phyloP scores from a whole-genome alignment of 2,113 vertebrate genomes.

The Cyprinodon variegatus region DNA sequence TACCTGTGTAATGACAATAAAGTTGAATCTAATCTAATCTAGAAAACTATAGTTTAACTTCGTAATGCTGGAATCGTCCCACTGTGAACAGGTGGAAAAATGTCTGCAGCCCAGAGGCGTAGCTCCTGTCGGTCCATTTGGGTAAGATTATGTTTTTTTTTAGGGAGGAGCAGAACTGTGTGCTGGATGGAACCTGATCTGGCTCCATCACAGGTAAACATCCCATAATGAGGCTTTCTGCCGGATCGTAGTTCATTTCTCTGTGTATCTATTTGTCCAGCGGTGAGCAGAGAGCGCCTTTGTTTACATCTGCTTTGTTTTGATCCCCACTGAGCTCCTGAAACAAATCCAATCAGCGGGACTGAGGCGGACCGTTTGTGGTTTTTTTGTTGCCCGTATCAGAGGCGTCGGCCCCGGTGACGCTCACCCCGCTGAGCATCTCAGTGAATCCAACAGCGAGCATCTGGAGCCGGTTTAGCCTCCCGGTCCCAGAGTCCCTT shows the following conservation, averaged over 20 bases:
- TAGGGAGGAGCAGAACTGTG: no score
- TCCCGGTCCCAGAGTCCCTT: conserved; percentile 64
- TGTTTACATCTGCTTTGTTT: conserved; percentile 53
- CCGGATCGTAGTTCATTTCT: conserved; percentile 3
- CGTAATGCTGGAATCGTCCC: no score
- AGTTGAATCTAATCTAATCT: no score
- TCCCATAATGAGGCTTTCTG: not conserved
- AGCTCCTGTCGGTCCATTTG: no score
- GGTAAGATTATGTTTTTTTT: no score
- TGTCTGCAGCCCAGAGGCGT: no score
- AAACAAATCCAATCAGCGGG: conserved; percentile 21
- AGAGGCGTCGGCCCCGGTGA: conserved; percentile 41
- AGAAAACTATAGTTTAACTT: no score
- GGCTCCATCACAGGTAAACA: not conserved
- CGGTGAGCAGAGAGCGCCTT: conserved; percentile 12
- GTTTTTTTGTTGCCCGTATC: conserved; percentile 25
- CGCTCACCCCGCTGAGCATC: conserved; percentile 60
- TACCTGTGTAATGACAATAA: no score
- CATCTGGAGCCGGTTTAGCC: conserved; percentile 73
- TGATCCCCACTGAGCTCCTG: conserved; percentile 32
- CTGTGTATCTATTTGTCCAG: conserved; percentile 30
- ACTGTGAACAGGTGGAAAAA: no score
- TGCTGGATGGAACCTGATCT: not conserved
- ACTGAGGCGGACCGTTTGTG: conserved; percentile 10
- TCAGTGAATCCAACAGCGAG: conserved; percentile 68